phyloP scores from a whole-genome alignment of 2,797 vertebrate species.

The Hypotaenidia okinawae region DNA sequence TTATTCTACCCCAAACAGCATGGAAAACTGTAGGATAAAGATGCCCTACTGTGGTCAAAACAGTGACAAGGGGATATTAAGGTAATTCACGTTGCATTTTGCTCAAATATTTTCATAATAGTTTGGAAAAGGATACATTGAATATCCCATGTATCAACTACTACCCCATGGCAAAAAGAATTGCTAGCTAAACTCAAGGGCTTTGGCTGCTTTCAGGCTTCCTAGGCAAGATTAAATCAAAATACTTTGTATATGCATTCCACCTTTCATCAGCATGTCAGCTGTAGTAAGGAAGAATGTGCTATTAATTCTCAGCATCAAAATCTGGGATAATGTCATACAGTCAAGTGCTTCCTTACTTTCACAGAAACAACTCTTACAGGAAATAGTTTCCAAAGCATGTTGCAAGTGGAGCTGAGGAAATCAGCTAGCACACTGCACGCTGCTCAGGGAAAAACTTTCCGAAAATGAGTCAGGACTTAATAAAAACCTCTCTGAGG shows the following conservation, averaged over 20 bases:
- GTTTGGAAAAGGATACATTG: not conserved
- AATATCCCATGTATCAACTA: not conserved
- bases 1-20: not conserved
- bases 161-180: not conserved
- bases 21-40: not conserved
- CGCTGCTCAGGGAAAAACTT: not conserved
- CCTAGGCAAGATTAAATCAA: conserved; percentile 32
- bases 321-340: not conserved
- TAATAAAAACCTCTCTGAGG: conserved; percentile 52
- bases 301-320: conserved; percentile 25
- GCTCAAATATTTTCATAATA: not conserved
- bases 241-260: conserved; percentile 4
- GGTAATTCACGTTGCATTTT: not conserved
- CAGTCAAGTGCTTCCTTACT: conserved; percentile 6
- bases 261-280: conserved; percentile 45
- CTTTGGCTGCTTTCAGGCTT: conserved; percentile 35
- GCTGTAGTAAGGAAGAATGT: not conserved
- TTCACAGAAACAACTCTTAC: conserved; percentile 30
- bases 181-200: not conserved
- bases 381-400: conserved; percentile 8
- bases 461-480: conserved; percentile 47
- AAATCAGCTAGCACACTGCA: conserved; percentile 5
- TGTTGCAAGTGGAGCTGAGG: not conserved
- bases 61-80: not conserved
- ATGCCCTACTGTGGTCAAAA: not conserved